Base-by-base conservation (phyloP, 2,113 vertebrate genomes). In the Benthochromis sp. region DNA sequence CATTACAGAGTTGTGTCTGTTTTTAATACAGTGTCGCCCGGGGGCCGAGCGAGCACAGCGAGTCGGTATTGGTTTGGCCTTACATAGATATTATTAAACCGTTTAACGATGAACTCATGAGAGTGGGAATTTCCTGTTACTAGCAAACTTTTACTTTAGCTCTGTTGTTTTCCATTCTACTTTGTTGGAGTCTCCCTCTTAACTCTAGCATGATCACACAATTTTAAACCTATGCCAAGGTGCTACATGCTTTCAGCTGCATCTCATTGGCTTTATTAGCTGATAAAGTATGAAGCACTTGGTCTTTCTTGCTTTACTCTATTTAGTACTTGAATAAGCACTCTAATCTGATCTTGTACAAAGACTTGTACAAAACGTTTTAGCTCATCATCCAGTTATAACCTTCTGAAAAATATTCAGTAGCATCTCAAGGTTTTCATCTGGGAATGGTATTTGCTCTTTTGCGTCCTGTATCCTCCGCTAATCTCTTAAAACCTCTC, bases 391-490 rank as follows among this genome's bases (percentile, higher is more conserved):
- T 31, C 73, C 45, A 52, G 27, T 52, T 78, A 31, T 52, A 52
- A n/a, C 45, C 27, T n/a, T 52, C 45, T 78, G 17, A 78, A 19
- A 52, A 78, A 52, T 78, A 34, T 6, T 78, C 16, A 3, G 17
- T 78, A 50, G 17, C 45, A 52, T 50, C 10, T 34, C 16, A 34
- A 34, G 27, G 45, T 50, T 50, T 78, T 13, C 0, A 78, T 34
- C 73, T 19, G 45, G 16, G 10, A 78, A n/a, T 52, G 17, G 45
- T 52, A 78, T 50, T 78, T 78, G 19, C 63, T 40, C 36, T 66
- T n/a, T 36, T 66, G 61, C 1, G 0, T 36, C 31, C 31, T n/a
- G 17, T 66, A 36, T 19, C 31, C 31, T 36, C 11, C 4, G 4
- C 38, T 61, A 13, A 29, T n/a, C 29, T 38, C 21, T 52, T 47